These are phyloP conservation scores for Atrichornis clamosus DNA, from an alignment of 2,113 vertebrate species.

Conservation along the genomic window DNA sequence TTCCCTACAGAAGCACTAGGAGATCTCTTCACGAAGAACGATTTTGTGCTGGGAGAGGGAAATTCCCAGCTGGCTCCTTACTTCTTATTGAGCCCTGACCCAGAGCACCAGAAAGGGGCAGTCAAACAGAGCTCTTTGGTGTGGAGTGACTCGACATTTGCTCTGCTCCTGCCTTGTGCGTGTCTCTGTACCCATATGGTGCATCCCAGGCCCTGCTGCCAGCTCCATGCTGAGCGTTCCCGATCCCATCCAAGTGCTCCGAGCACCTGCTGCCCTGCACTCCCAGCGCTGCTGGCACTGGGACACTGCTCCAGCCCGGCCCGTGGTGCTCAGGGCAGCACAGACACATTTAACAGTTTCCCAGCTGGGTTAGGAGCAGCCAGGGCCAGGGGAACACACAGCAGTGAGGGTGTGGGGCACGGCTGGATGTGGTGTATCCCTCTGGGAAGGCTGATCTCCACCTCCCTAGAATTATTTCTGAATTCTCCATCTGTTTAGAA, in stretches of 20 bases:
- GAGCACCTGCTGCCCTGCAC: background rate
- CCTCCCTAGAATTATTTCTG: background rate
- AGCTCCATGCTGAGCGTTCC: background rate
- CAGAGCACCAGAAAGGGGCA: background rate
- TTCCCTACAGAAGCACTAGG: background rate
- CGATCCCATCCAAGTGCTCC: background rate
- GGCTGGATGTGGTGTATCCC: fast-evolving
- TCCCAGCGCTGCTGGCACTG: background rate
- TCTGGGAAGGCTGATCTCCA: background rate
- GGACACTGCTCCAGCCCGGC: background rate
- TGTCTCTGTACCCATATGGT: background rate
- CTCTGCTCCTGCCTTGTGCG: background rate
- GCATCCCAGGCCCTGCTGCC: background rate
- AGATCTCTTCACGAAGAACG: background rate
- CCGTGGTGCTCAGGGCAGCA: background rate
- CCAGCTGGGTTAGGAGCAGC: background rate
- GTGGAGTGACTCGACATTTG: too few species aligned
- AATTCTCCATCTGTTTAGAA: background rate
- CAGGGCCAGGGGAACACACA: fast-evolving
- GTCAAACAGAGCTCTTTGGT: background rate
- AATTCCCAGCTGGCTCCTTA: background rate
- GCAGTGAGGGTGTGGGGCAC: fast-evolving
- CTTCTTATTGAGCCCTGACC: background rate
- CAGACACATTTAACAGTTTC: background rate
- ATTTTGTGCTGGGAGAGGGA: background rate